Evolutionary conservation across 2,888 invertebrate species (phyloP), one percentile per base, ranked within the genome.

Genomic region (Linyphia triangularis): DNA sequence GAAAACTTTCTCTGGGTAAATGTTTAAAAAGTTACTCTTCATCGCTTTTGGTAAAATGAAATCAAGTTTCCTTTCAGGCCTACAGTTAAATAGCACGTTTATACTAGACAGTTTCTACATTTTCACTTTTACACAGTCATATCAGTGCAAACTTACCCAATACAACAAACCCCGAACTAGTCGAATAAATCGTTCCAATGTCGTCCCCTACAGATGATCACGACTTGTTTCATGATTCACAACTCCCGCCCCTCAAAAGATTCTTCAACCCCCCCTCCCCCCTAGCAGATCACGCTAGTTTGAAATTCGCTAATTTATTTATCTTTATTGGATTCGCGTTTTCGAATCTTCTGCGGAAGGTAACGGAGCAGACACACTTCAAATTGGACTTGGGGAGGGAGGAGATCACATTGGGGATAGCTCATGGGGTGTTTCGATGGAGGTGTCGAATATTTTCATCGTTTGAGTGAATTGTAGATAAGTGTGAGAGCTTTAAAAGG

Each of bases 301-400:
- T 22, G 67, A 77, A 78, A 79, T 72, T 86, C 40, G 43, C 81
- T 86, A 86, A 86, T 86, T 86, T 86, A 86, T 86, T 86, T 86
- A 86, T 81, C 81, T 75, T 81, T 86, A 86, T 86, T 86, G 81
- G 72, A 86, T 86, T 86, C 73, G 43, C 86, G 86, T 73, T 86
- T 81, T 75, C 59, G 57, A 73, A 75, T 67, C 19, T 65, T 59
- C 33, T 57, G 79, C 43, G 26, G 13, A 73, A 81, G 81, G 86
- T 81, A 86, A 86, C 86, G 81, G 86, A 67, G 81, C 79, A 65
- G 19, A 79, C 78, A 78, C 10, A 22, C 57, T 67, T 33, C 75
- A 67, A 77, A 77, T 69, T 75, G 82, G 57, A 51, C 1, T 28
- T n/a, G 3, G 67, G 67, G 51, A 51, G 30, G 28, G 61, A 28